Base-by-base conservation (phyloP, 2,888 invertebrate species). In the Diadegma fenestrale region DNA sequence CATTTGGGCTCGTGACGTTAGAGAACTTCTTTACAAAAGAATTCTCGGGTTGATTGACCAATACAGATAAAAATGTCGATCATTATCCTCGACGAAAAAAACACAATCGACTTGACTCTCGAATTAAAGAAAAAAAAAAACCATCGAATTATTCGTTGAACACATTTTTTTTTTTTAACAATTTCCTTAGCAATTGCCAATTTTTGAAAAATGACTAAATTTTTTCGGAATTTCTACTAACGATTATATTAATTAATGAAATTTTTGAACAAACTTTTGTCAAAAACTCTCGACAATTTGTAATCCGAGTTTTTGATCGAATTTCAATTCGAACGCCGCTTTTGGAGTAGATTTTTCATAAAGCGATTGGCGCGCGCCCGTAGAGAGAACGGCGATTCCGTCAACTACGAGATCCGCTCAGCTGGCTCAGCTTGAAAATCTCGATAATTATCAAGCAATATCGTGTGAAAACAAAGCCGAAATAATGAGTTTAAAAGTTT, bases 1-100 rank as follows among this genome's bases (percentile, higher is more conserved):
- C 37, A 78, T 85, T 75, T 81, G 81, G 81, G 85, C 85, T 10
- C 82, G 78, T 19, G 75, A 82, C 19, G 85, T 75, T 37, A 85
- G 63, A 45, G 75, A 79, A 54, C 82, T 85, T 54, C 79, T 85
- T 8, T 78, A 85, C 69, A 75, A 79, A 71, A 78, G 81, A 64
- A 71, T 85, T 37, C 58, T 85, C 14, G 54, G 75, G 30, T 33
- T 85, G 30, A 69, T 85, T 30, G 19, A 58, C 61, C 72, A 78
- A n/a, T 19, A 73, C 66, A 51, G 41, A 41, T 51, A 5, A 63
- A 51, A 37, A 37, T 64, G 66, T 26, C 26, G n/a, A 33, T 45
- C 19, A 41, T 61, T 19, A 17, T 22, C 22, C 10, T 45, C 12
- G 26, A 1, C 12, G 12, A 68, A 43, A 6, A 41, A 68, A 12